Evolutionary conservation across 2,113 vertebrate genomes (phyloP).

Genomic region (Antechinus stuartii): DNA sequence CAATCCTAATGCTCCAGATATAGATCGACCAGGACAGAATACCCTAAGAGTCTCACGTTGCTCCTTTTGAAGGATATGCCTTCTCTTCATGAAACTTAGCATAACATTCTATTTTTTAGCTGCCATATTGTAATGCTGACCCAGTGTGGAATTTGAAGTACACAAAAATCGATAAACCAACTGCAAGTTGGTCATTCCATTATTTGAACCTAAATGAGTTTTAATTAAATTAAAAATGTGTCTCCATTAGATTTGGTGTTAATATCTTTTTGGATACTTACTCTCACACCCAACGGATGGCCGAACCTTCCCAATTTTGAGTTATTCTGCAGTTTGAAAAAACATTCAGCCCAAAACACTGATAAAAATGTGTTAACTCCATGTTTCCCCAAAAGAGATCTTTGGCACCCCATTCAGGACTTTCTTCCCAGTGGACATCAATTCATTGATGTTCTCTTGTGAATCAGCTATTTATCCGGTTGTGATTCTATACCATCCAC

Average conservation of each 20-base stretch:
- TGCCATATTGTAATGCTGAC: background rate
- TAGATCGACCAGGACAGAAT: background rate
- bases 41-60: background rate
- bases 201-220: background rate
- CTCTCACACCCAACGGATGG: background rate
- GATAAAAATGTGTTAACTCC: background rate
- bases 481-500: background rate
- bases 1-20: background rate
- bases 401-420: background rate
- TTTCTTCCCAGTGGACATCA: background rate
- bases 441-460: background rate
- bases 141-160: background rate
- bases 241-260: background rate
- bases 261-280: background rate
- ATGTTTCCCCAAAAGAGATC: background rate
- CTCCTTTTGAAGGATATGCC: background rate
- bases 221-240: background rate
- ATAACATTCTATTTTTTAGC: constrained; percentile 3
- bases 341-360: background rate
- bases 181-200: background rate
- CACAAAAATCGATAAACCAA: background rate
- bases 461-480: background rate
- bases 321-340: background rate
- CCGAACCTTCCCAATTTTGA: background rate
- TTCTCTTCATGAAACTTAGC: background rate